Percentiles rank a stretch among this genome's conserved stretches.
Evolutionary conservation across 2,113 vertebrate genomes (phyloP).

Genomic region (Rallus limicola): DNA sequence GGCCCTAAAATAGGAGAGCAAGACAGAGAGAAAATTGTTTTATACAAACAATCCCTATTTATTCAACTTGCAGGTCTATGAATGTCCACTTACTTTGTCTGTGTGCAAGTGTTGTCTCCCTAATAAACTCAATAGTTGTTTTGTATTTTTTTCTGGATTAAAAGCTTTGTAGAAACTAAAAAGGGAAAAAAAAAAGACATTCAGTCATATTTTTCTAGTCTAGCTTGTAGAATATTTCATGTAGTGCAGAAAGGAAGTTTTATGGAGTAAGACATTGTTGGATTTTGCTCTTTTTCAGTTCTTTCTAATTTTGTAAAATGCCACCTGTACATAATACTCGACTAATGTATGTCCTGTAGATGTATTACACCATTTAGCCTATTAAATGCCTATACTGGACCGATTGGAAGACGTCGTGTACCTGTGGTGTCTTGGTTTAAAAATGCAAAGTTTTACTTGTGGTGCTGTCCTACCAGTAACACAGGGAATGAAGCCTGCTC

Average conservation of each 20-base stretch:
- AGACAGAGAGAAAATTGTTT: slow-evolving; percentile 54
- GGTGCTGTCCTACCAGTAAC: background rate
- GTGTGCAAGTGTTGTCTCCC: slow-evolving; percentile 60
- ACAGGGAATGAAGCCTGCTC: accelerated
- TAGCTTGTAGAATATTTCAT: slow-evolving; percentile 70
- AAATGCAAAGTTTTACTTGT: background rate
- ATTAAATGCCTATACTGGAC: slow-evolving; percentile 70
- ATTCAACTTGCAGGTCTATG: slow-evolving; percentile 55
- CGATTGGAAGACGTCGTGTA: background rate
- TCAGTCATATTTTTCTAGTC: slow-evolving; percentile 75
- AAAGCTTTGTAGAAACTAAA: slow-evolving; percentile 72
- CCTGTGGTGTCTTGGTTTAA: background rate
- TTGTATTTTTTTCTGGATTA: slow-evolving; percentile 70
- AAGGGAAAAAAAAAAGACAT: slow-evolving; percentile 50
- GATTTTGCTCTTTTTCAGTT: slow-evolving; percentile 69
- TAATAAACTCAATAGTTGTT: slow-evolving; percentile 61
- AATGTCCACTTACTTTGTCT: slow-evolving; percentile 57
- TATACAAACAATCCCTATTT: slow-evolving; percentile 47
- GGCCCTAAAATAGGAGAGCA: slow-evolving; percentile 29
- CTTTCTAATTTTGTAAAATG: slow-evolving; percentile 70
- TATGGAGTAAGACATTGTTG: slow-evolving; percentile 65
- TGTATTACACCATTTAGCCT: slow-evolving; percentile 65
- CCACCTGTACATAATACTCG: slow-evolving; percentile 63
- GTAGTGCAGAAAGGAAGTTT: slow-evolving; percentile 60
- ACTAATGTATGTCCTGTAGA: slow-evolving; percentile 66